These are phyloP conservation scores for Leptopilina drosophilae DNA, from an alignment of 2,888 invertebrate species.

Conservation along the genomic window DNA sequence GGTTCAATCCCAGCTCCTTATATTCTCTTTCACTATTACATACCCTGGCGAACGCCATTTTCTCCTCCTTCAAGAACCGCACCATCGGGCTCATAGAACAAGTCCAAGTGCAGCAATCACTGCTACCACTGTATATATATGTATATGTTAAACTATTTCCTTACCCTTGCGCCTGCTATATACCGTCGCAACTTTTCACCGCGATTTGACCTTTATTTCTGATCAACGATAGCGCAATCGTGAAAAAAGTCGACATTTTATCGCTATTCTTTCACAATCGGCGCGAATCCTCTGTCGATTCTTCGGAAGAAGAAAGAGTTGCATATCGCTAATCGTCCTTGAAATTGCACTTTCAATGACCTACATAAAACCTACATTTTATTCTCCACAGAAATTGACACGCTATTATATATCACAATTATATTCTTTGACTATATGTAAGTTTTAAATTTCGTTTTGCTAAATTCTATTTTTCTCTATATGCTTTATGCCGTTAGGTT, in stretches of 20 bases:
- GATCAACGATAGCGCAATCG: conserved; percentile 54
- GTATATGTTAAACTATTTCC: conserved; percentile 62
- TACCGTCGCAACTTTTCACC: conserved; percentile 55
- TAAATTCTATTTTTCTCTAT: too few relatives aligned
- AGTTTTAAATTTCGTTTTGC: neutral
- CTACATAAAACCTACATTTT: conserved; percentile 30
- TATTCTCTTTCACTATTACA: neutral
- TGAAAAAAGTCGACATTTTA: conserved; percentile 31
- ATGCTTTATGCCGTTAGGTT: too few relatives aligned
- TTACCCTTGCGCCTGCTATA: conserved; percentile 59
- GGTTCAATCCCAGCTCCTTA: too few relatives aligned
- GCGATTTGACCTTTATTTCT: conserved; percentile 58
- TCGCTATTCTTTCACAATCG: conserved; percentile 37
- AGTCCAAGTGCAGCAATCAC: conserved; percentile 68
- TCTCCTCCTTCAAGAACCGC: conserved; percentile 44
- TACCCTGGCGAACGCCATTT: neutral
- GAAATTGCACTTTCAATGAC: conserved; percentile 40
- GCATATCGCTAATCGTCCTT: conserved; percentile 34
- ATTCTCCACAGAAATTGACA: neutral
- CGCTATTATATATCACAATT: conserved; percentile 8
- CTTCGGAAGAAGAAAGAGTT: conserved; percentile 22
- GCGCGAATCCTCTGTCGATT: conserved; percentile 28
- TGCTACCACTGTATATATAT: conserved; percentile 48
- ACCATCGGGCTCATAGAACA: conserved; percentile 60
- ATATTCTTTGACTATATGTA: neutral